Evolutionary conservation across 2,113 vertebrate species (phyloP).

Genomic region (Dromas ardeola): DNA sequence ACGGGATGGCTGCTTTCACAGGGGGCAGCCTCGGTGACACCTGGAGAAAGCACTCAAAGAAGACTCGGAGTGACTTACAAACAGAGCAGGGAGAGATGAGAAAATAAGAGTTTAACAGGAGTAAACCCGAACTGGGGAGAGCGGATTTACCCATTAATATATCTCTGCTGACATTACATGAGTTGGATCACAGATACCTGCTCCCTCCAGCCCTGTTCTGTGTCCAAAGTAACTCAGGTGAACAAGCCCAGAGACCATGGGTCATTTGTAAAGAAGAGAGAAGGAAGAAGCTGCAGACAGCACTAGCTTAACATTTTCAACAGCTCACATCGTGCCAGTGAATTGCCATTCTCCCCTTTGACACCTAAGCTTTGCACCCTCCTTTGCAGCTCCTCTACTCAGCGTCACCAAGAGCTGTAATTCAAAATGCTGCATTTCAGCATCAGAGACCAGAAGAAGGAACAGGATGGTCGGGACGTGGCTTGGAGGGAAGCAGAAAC

Average conservation of each 20-base stretch:
- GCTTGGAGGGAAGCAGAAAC: not conserved
- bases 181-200: not conserved
- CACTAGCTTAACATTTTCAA: not conserved
- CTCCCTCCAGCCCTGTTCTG: not conserved
- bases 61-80: not conserved
- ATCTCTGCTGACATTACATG: not conserved
- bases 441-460: not conserved
- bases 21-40: accelerated
- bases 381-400: not conserved
- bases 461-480: not conserved
- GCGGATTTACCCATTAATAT: not conserved
- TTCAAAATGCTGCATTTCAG: not conserved
- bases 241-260: not conserved
- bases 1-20: not conserved
- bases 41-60: not conserved
- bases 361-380: not conserved
- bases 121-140: not conserved
- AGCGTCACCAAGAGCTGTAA: not conserved
- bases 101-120: not conserved
- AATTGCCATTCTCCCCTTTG: not conserved
- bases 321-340: not conserved
- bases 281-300: not conserved
- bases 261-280: not conserved
- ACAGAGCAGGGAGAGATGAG: not conserved
- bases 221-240: not conserved